These are phyloP conservation scores for Drosophila neocordata DNA, from an alignment of 1,140 invertebrate species.

Conservation along the genomic window DNA sequence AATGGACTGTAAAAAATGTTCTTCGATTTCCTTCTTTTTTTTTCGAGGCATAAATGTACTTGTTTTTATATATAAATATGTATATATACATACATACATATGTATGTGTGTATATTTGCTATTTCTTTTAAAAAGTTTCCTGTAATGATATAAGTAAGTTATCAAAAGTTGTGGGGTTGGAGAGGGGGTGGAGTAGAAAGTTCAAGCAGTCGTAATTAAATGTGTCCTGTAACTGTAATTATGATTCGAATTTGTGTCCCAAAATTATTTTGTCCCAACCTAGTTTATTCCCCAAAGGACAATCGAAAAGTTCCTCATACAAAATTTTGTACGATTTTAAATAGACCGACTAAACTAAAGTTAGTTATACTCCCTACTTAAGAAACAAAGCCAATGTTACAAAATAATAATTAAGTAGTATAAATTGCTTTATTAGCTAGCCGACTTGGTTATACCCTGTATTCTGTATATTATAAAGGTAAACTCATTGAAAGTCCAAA, in stretches of 20 bases:
- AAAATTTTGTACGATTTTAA: too few relatives aligned
- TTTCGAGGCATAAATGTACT: not conserved
- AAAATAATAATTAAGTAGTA: too few relatives aligned
- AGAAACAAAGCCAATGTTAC: too few relatives aligned
- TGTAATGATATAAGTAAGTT: conserved; percentile 9
- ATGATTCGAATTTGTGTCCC: not conserved
- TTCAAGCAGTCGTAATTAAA: not conserved
- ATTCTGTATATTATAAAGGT: too few relatives aligned
- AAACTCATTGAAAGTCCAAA: too few relatives aligned
- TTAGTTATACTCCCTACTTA: too few relatives aligned
- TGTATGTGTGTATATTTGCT: not conserved
- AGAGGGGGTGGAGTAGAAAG: not conserved
- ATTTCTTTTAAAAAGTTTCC: conserved; percentile 9
- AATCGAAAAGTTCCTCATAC: too few relatives aligned
- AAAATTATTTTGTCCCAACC: not conserved
- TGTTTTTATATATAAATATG: not conserved
- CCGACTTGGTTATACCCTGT: too few relatives aligned
- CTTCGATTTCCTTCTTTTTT: not conserved
- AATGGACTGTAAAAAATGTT: conserved; percentile 71
- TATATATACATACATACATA: not conserved
- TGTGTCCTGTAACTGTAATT: not conserved
- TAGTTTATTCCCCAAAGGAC: not conserved
- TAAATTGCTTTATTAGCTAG: too few relatives aligned
- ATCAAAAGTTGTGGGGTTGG: too few relatives aligned
- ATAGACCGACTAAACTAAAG: too few relatives aligned